phyloP scores from a whole-genome alignment of 2,888 invertebrate species.

The Steromphala cineraria region DNA sequence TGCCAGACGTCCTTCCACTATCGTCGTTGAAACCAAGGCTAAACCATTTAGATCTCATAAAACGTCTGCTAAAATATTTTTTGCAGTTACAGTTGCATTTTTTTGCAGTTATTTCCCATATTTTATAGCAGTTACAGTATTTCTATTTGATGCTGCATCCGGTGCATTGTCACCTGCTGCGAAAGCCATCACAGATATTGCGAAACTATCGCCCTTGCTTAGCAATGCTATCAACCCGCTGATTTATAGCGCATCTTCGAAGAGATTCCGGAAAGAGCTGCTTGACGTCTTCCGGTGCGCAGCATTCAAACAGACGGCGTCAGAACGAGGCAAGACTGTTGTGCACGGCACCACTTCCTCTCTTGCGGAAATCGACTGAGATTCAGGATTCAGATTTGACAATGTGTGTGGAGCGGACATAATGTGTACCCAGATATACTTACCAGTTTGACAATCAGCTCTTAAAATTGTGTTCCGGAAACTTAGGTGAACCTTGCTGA shows the following conservation, averaged over 20 bases:
- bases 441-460: no score
- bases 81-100: slow-evolving; percentile 23
- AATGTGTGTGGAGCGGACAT: no score
- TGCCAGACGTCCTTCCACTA: not conserved
- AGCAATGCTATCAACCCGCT: slow-evolving; percentile 19
- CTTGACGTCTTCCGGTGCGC: not conserved
- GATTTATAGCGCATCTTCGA: slow-evolving; percentile 20
- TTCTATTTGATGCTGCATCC: not conserved
- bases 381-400: no score
- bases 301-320: not conserved
- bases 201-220: slow-evolving; percentile 4
- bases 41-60: not conserved
- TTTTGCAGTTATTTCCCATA: slow-evolving; percentile 23
- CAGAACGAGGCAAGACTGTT: not conserved
- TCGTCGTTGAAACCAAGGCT: not conserved
- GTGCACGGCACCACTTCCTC: not conserved
- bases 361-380: not conserved
- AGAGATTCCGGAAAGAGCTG: slow-evolving; percentile 6
- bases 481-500: no score
- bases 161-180: not conserved
- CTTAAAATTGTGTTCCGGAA: no score
- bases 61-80: slow-evolving; percentile 31
- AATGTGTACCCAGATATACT: no score
- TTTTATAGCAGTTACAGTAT: slow-evolving; percentile 1
- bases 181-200: slow-evolving; percentile 12